Evolutionary conservation across 2,113 vertebrate species (phyloP).

Genomic region (Prinia subflava): DNA sequence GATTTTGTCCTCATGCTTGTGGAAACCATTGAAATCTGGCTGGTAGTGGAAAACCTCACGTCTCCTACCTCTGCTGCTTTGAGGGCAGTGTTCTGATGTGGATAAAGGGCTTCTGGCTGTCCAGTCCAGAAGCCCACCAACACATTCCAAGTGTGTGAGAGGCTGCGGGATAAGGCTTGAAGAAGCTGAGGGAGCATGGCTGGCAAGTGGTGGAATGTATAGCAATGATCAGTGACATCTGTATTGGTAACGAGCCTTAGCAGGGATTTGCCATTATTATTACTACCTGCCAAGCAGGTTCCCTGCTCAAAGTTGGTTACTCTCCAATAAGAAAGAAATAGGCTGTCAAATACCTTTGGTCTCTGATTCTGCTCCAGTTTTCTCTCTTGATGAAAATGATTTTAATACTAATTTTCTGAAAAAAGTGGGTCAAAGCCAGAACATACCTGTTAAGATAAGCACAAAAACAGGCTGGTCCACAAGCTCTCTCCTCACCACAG

Average conservation of each 20-base stretch:
- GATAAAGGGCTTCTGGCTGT: background rate
- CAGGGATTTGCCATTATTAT: background rate
- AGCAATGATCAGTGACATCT: background rate
- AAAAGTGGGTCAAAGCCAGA: background rate
- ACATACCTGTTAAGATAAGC: background rate
- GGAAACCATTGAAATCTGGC: background rate
- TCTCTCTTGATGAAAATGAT: background rate
- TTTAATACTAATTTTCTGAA: background rate
- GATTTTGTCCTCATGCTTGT: background rate
- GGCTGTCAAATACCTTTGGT: background rate
- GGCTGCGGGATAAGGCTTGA: background rate
- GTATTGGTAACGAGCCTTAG: background rate
- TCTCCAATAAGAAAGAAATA: background rate
- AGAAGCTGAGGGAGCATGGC: background rate
- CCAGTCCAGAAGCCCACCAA: background rate
- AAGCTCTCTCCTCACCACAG: background rate
- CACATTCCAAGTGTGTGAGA: accelerated
- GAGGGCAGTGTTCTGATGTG: background rate
- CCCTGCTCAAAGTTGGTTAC: background rate
- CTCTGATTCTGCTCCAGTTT: background rate
- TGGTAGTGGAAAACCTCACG: background rate
- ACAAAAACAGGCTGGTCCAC: background rate
- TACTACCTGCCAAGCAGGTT: background rate
- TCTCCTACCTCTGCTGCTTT: background rate
- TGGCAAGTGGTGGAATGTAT: background rate